Percentiles rank a stretch among this genome's conserved stretches.
phyloP scores from a whole-genome alignment of 2,113 vertebrate species.

The Haplochromis vanheusdeni region DNA sequence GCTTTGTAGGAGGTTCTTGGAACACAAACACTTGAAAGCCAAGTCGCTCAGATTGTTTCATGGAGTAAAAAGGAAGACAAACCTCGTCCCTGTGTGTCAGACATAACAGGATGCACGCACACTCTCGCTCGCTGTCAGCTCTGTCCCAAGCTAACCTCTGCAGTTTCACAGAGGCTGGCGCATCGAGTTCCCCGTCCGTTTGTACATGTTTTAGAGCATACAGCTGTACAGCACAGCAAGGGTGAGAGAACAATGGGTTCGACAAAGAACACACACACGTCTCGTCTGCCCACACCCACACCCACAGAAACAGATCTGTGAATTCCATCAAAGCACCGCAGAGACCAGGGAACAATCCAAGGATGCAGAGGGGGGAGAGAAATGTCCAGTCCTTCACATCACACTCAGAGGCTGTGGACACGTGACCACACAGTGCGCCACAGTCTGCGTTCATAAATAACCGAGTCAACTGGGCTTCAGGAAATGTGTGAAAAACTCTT shows the following conservation, averaged over 20 bases:
- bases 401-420: conserved; percentile 5
- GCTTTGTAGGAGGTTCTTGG: conserved; percentile 19
- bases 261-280: not conserved
- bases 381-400: not conserved
- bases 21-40: conserved; percentile 41
- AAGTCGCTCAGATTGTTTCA: conserved; percentile 24
- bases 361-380: not conserved
- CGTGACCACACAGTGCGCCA: not conserved
- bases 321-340: conserved; percentile 24
- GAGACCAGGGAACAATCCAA: conserved; percentile 14
- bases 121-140: not conserved
- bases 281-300: not conserved
- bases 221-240: not conserved
- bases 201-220: not conserved
- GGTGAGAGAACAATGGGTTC: conserved; percentile 22
- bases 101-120: conserved; percentile 24
- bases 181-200: not conserved
- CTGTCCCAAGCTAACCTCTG: conserved; percentile 19
- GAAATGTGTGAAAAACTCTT: not conserved
- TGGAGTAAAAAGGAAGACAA: conserved; percentile 13
- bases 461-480: not conserved
- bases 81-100: conserved; percentile 20
- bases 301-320: not conserved
- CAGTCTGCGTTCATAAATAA: not conserved
- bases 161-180: conserved; percentile 12